These are phyloP conservation scores for Gila orcuttii DNA, from an alignment of 2,113 vertebrate genomes.

Conservation along the genomic window DNA sequence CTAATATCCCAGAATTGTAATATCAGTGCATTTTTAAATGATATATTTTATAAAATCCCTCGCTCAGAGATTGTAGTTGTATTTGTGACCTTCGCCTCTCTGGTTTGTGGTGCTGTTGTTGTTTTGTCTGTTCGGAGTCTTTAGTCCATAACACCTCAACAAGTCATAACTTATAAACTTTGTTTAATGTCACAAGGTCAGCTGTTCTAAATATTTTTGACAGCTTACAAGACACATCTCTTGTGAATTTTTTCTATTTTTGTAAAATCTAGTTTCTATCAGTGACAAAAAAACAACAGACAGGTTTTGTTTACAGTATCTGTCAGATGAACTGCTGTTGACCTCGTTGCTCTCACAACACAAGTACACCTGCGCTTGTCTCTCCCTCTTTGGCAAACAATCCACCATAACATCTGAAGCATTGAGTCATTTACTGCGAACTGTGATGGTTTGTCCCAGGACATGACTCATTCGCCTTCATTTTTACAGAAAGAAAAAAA, in stretches of 20 bases:
- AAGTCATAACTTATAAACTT: constrained; percentile 30
- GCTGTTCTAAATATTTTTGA: not conserved
- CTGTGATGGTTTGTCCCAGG: constrained; percentile 59
- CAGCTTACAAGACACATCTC: constrained; percentile 14
- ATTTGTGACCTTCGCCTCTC: not conserved
- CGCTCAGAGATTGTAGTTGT: not conserved
- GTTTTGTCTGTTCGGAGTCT: constrained; percentile 16
- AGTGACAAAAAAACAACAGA: constrained; percentile 10
- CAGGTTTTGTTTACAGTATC: constrained; percentile 37
- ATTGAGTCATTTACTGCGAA: constrained; percentile 62
- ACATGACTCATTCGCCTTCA: constrained; percentile 60
- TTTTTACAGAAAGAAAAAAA: not conserved
- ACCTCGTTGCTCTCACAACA: constrained; percentile 35
- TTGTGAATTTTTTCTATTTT: constrained; percentile 6
- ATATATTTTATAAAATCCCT: not conserved
- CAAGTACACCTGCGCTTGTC: constrained; percentile 8
- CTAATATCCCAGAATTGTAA: no score
- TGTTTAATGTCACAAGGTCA: constrained; percentile 39
- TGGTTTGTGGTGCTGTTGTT: not conserved
- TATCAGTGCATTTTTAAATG: not conserved
- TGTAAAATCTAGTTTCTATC: not conserved
- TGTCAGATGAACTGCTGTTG: constrained; percentile 33
- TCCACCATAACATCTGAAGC: constrained; percentile 43
- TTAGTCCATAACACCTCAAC: constrained; percentile 1
- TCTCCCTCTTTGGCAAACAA: constrained; percentile 18